Evolutionary conservation across 1,140 invertebrate genomes (phyloP), one percentile per base, ranked within the genome.

Genomic region (Metaphire vulgaris): DNA sequence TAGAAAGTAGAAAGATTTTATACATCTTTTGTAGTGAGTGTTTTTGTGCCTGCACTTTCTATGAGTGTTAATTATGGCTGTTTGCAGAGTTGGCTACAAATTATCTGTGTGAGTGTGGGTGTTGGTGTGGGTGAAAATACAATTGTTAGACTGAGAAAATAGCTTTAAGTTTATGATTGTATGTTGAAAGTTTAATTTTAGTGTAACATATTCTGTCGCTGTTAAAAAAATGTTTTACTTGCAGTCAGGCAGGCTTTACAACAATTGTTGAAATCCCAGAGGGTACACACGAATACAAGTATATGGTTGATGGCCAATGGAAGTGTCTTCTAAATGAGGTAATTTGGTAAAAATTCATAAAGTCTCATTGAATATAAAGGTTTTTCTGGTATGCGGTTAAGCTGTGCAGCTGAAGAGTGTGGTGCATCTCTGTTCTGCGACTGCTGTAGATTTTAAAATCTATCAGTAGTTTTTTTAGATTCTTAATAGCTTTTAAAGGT

Each of bases 271-370:
- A 98, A 88, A 87, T 98, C 77, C 94, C 95, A 28, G 94, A 98
- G 88, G 97, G 97, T 14, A 93, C 97, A 83, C 96, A 99, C 86
- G 93, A 99, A 85, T 99, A 98, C 87, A 99, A 99, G 86, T 99
- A 97, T 88, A 93, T 90, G 85, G 96, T 99, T 31, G 98, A 99
- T 88, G 96, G 96, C 0, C 80, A 82, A 69, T 87, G 86, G 86
- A 78, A 82, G 14, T 74, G 71, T 56, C 41, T 56, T 6, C 41
- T 56, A 56, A 56, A 56, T 56, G 41, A 56, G 41, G 41, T 56
- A 56, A 56, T 12, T 56, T 56, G 41, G 41, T n/a, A n/a, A n/a
- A n/a, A n/a, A n/a, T n/a, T n/a, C n/a, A n/a, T n/a, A n/a, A n/a
- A n/a, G n/a, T n/a, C n/a, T n/a, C n/a, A n/a, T n/a, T n/a, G n/a